Evolutionary conservation across 2,113 vertebrate species (phyloP), one percentile per base, ranked within the genome.

Genomic region (Cyprichromis sp.): DNA sequence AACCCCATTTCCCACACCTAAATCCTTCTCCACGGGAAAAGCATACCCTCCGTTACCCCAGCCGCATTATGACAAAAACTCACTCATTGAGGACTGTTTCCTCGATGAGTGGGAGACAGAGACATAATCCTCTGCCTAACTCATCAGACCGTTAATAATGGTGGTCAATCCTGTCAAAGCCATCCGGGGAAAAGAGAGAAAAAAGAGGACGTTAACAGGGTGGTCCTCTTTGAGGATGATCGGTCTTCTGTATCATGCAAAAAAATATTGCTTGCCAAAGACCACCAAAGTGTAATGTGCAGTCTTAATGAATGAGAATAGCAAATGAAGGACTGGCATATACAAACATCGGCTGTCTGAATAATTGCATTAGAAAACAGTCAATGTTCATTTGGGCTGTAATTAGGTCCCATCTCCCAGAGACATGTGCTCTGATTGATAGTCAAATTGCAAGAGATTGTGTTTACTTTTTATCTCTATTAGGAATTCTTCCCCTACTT

Each of bases 351-450:
- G 66, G 54, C 92, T 88, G 90, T 92, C 90, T 95, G 88, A 95
- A 95, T 95, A 92, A 94, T 96, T 95, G 92, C 91, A 95, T 95
- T 94, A 95, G 94, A 95, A 94, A 93, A 94, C 88, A 94, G 94
- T 95, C 95, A 87, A 93, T 94, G 95, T 93, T 95, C 90, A 94
- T 96, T 95, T 94, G 89, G 85, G 87, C 88, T 80, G 61, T 94
- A 95, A 96, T 96, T 93, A 95, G 92, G 84, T 79, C 63, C 85
- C 83, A 61, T 91, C 90, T 93, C 90, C 47, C 84, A 66, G 81
- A 95, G 92, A 95, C 90, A 93, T 89, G 80, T 81, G 89, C 82
- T 85, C 87, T 93, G 92, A 93, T 94, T 94, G 94, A 95, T 94
- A 88, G 93, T 90, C 85, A 95, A 93, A 95, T 94, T 94, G 92